Evolutionary conservation across 2,888 invertebrate species (phyloP), one percentile per base, ranked within the genome.

Genomic region (Baccha elongata): DNA sequence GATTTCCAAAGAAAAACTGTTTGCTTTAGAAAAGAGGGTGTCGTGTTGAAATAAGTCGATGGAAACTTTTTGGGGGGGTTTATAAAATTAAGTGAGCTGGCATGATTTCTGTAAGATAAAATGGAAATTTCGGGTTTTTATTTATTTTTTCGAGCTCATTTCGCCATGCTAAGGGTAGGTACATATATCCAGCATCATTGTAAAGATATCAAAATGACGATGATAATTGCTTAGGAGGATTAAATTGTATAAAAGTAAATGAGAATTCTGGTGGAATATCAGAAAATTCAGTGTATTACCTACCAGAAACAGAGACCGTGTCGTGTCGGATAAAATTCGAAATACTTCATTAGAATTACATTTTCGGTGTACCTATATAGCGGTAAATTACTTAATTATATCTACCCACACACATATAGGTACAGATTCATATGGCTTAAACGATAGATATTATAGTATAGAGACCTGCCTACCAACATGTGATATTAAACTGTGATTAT

Each of bases 171-270:
- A n/a, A 21, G 15, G 10, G 10, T 40, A 55, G 13, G 13, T 35
- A n/a, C n/a, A n/a, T n/a, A n/a, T 17, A 11, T 7, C 15, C n/a
- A 8, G 29, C 26, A 37, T 37, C 13, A 23, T 21, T 13, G 40
- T 11, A 35, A 55, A 23, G 40, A 21, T 35, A 32, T n/a, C 40
- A 26, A 58, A 75, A 67, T 68, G 48, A 68, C 50, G 62, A 78
- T 64, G 78, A 58, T 83, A 83, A 83, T 83, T 83, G 83, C 58
- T 78, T 78, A 73, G 83, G 83, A 78, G 83, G 83, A 72, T 53
- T 50, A 76, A 48, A 65, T 69, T 69, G 55, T 17, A 11, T 23
- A 10, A 19, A 32, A 26, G 52, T 17, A 11, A 32, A 21, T 13
- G 50, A 19, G 15, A 37, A 23, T 46, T 32, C 15, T 32, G 44